These are phyloP conservation scores for Anarrhichthys ocellatus DNA, from an alignment of 2,113 vertebrate genomes.

Conservation along the genomic window DNA sequence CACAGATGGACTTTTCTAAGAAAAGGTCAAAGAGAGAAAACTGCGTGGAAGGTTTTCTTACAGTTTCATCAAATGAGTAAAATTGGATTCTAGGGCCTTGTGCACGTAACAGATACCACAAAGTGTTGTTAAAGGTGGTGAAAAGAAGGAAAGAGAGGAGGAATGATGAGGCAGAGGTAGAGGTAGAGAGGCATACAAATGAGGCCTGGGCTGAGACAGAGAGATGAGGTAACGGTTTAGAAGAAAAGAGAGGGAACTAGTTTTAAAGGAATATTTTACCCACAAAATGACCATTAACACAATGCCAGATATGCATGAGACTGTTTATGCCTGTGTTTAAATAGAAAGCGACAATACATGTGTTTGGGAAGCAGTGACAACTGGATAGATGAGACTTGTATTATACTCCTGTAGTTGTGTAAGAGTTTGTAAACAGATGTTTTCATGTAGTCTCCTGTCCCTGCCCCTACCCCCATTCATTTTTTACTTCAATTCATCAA, in stretches of 20 bases:
- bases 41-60: conserved; percentile 60
- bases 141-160: conserved; percentile 11
- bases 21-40: conserved; percentile 69
- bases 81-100: conserved; percentile 48
- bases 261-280: neutral
- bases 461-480: no score
- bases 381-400: neutral
- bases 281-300: neutral
- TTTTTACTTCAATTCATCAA: no score
- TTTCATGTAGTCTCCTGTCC: no score
- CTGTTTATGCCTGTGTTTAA: neutral
- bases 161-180: neutral
- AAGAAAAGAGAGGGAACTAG: neutral
- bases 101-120: conserved; percentile 45
- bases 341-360: neutral
- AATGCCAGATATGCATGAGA: neutral
- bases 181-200: conserved; percentile 22
- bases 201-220: neutral
- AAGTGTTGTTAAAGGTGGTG: conserved; percentile 42
- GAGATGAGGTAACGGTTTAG: neutral
- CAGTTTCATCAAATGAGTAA: conserved; percentile 67
- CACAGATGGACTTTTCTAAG: conserved; percentile 50
- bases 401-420: neutral
- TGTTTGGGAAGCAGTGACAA: neutral
- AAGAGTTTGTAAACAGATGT: no score